A percentile compares a stretch with the other conserved stretches of the same genome.
phyloP scores from a whole-genome alignment of 2,888 invertebrate species.

The Brenthis hecate region DNA sequence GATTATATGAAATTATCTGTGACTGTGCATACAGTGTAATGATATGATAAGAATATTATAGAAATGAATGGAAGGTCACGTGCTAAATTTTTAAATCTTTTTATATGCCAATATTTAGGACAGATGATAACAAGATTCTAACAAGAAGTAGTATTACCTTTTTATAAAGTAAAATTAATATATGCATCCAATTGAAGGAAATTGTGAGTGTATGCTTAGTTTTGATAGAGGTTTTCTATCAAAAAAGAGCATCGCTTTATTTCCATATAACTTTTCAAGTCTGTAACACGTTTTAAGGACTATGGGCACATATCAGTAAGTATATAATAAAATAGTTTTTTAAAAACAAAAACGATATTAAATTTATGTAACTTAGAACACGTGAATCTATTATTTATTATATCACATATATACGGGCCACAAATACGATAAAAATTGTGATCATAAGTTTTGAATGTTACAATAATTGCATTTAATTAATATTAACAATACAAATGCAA shows the following conservation, averaged over 20 bases:
- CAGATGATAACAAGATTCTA: too few relatives aligned
- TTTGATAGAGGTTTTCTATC: slow-evolving; percentile 6
- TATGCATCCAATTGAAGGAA: background rate
- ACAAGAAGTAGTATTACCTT: too few relatives aligned
- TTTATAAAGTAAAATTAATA: too few relatives aligned
- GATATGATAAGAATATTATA: background rate
- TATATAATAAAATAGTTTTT: slow-evolving; percentile 37
- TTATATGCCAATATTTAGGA: too few relatives aligned
- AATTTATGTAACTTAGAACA: background rate
- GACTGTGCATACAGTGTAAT: background rate
- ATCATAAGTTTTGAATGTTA: background rate
- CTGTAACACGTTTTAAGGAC: slow-evolving; percentile 71
- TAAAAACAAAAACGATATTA: background rate
- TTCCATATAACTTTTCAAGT: slow-evolving; percentile 60
- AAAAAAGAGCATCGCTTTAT: slow-evolving; percentile 10
- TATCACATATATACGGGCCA: background rate
- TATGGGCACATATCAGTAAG: slow-evolving; percentile 69
- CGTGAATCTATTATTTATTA: too few relatives aligned
- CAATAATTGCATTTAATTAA: background rate
- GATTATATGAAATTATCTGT: background rate
- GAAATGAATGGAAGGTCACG: background rate
- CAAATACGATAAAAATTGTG: background rate
- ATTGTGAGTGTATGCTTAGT: background rate
- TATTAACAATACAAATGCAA: background rate
- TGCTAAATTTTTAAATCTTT: background rate